phyloP scores from a whole-genome alignment of 2,113 vertebrate genomes.

The Triplophysa rosa region DNA sequence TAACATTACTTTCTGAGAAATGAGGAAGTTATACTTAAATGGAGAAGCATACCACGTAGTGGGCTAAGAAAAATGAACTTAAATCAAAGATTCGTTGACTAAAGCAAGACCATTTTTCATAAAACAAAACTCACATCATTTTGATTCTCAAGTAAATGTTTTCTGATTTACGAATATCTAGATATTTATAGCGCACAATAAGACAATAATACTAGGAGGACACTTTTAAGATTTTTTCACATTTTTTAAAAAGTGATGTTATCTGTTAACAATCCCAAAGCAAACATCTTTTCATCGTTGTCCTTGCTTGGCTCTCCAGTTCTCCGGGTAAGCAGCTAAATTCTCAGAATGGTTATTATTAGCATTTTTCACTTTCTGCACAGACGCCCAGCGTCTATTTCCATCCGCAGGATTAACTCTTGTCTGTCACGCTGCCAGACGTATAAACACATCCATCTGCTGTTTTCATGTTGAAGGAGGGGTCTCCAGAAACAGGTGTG shows the following conservation, averaged over 20 bases:
- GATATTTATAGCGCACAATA: no score
- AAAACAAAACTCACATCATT: no score
- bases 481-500: not conserved
- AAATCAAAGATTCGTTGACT: no score
- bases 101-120: no score
- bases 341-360: constrained; percentile 66
- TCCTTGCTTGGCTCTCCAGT: constrained; percentile 50
- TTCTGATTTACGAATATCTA: no score
- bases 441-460: constrained; percentile 20
- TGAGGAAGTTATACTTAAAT: no score
- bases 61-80: no score
- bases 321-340: constrained; percentile 43
- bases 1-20: no score
- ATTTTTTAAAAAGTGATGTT: not conserved
- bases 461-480: not conserved
- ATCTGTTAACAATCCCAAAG: not conserved
- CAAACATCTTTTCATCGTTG: not conserved
- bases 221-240: no score
- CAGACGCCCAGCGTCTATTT: constrained; percentile 50
- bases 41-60: no score
- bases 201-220: no score
- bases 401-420: constrained; percentile 55
- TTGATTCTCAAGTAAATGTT: no score
- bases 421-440: constrained; percentile 44
- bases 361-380: constrained; percentile 57